Conservation (phyloP, 2,888 invertebrate species). For the Drosophila rubida region DNA sequence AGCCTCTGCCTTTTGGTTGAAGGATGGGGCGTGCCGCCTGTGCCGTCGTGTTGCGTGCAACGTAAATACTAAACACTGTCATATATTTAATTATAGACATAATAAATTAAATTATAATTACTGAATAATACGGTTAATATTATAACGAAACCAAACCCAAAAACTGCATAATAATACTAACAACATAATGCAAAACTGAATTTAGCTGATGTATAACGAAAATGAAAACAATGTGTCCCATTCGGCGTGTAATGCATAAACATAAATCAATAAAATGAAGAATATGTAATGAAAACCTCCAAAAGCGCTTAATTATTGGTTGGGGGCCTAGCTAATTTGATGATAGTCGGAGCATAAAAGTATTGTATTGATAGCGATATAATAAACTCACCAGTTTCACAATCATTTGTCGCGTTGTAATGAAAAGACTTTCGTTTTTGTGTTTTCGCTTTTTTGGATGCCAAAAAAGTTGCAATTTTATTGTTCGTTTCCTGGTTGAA, state of each 20-base stretch:
- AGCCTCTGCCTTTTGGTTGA: constrained; percentile 56
- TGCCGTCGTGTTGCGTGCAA: constrained; percentile 36
- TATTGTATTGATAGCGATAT: too few species aligned
- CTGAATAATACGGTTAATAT: constrained; percentile 31
- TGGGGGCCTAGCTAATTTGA: not conserved
- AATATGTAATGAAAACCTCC: constrained; percentile 65
- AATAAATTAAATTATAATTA: constrained; percentile 54
- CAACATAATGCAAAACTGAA: constrained; percentile 53
- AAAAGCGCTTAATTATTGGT: not conserved
- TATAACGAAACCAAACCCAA: constrained; percentile 24
- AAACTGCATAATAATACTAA: constrained; percentile 33
- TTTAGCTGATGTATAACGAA: constrained; percentile 73
- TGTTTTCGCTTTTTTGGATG: constrained; percentile 71
- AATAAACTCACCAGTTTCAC: not conserved
- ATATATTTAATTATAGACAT: constrained; percentile 63
- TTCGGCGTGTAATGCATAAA: constrained; percentile 67
- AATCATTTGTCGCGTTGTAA: not conserved
- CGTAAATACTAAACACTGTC: constrained; percentile 59
- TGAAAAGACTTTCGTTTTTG: constrained; percentile 12
- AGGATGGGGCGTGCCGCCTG: constrained; percentile 47
- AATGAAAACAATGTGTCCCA: constrained; percentile 40
- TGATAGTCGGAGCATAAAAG: too few species aligned
- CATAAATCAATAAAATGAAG: constrained; percentile 68
- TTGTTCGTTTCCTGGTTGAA: constrained; percentile 62
- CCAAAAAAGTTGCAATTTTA: constrained; percentile 71